phyloP scores from a whole-genome alignment of 2,113 vertebrate species.

The Acanthisitta chloris region DNA sequence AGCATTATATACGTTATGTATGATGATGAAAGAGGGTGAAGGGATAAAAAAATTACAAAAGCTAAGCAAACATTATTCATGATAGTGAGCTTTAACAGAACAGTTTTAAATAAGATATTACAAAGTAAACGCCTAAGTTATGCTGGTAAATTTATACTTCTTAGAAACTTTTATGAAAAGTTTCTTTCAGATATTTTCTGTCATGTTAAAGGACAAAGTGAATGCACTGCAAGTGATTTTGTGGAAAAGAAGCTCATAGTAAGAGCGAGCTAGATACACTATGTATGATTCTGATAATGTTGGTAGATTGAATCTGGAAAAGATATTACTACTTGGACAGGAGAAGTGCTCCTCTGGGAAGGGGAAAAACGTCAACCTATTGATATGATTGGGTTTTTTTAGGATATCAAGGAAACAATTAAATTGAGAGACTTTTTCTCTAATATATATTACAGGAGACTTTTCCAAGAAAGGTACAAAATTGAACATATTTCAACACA shows the following conservation, averaged over 20 bases:
- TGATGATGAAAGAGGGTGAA: background rate
- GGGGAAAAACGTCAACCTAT: background rate
- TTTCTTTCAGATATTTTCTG: background rate
- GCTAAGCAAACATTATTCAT: background rate
- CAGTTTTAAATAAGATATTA: background rate
- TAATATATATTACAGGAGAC: background rate
- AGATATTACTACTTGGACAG: background rate
- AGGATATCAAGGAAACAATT: background rate
- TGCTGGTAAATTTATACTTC: background rate
- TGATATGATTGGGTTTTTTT: background rate
- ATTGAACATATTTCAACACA: background rate
- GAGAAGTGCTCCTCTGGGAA: background rate
- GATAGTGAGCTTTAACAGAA: background rate
- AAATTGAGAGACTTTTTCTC: background rate
- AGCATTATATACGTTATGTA: background rate
- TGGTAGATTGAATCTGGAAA: background rate
- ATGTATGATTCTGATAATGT: background rate
- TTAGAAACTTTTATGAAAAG: background rate
- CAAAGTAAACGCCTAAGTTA: background rate
- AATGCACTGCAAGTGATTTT: background rate
- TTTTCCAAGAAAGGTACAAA: background rate
- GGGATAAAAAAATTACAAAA: background rate
- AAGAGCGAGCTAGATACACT: background rate
- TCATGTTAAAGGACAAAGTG: background rate
- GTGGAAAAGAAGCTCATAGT: background rate